A percentile compares a stretch with the other conserved stretches of the same genome.
Evolutionary conservation across 2,888 invertebrate genomes (phyloP).

Genomic region (Volucella bombylans): DNA sequence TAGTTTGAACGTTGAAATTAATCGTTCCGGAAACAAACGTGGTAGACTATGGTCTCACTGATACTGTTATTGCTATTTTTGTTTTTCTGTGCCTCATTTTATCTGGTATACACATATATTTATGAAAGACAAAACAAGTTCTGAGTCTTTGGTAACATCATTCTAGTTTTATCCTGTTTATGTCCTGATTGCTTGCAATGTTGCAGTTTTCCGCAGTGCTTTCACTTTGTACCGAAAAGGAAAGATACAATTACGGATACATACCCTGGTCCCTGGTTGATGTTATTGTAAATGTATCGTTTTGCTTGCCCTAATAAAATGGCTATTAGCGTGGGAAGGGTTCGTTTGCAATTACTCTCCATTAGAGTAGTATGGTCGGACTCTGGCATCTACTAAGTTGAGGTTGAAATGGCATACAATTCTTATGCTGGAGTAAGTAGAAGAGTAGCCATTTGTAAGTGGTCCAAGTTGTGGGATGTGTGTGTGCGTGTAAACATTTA

Average conservation of each 20-base stretch:
- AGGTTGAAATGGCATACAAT: not conserved
- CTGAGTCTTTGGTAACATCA: not conserved
- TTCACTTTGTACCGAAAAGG: not conserved
- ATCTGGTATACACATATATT: not conserved
- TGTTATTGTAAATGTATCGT: conserved; percentile 13
- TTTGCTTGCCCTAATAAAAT: conserved; percentile 64
- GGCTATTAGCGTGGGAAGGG: conserved; percentile 66
- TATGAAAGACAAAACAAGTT: not conserved
- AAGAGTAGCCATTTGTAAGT: not conserved
- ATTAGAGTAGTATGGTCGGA: conserved; percentile 63
- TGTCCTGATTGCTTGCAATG: conserved; percentile 57
- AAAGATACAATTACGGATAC: conserved; percentile 28
- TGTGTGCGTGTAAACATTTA: not conserved
- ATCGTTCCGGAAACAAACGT: too few relatives aligned
- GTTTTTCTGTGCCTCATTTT: too few relatives aligned
- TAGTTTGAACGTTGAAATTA: too few relatives aligned
- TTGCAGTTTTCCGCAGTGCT: conserved; percentile 7
- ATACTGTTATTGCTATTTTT: too few relatives aligned
- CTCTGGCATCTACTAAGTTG: conserved; percentile 28
- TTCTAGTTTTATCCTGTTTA: conserved; percentile 48
- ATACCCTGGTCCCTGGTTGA: conserved; percentile 11
- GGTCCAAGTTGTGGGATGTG: conserved; percentile 18
- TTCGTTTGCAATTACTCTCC: conserved; percentile 68
- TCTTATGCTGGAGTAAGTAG: too few relatives aligned
- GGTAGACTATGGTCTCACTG: too few relatives aligned